Conservation (phyloP, 1,140 invertebrate genomes). For the Catajapyx aquilonaris region DNA sequence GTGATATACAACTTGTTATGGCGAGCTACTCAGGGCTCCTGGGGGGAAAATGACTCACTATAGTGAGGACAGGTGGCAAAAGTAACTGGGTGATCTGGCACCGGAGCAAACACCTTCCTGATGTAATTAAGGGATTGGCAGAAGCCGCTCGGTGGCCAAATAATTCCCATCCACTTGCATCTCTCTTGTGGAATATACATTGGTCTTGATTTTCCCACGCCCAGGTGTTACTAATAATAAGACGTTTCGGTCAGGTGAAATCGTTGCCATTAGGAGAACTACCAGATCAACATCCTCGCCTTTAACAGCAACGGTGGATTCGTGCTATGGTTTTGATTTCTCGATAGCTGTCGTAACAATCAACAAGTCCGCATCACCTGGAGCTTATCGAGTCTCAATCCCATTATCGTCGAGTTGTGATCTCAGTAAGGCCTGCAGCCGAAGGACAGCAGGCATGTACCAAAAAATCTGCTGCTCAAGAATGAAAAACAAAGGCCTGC, state of each 20-base stretch:
- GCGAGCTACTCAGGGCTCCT: too few relatives aligned
- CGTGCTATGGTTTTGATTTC: not conserved
- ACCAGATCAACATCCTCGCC: not conserved
- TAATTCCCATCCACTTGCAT: too few relatives aligned
- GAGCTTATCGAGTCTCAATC: constrained; percentile 1
- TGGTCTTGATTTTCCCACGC: constrained; percentile 1
- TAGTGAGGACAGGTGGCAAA: too few relatives aligned
- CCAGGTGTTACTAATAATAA: constrained; percentile 1
- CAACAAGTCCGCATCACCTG: not conserved
- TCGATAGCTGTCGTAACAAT: not conserved
- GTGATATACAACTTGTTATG: too few relatives aligned
- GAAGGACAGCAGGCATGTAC: too few relatives aligned
- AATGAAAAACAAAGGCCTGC: not conserved
- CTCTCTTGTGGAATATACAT: not conserved
- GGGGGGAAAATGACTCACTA: too few relatives aligned
- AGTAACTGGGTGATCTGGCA: too few relatives aligned
- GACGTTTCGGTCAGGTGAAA: not conserved
- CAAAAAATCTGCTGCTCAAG: too few relatives aligned
- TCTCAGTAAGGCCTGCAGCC: constrained; percentile 1
- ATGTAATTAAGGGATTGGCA: too few relatives aligned
- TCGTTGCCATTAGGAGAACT: constrained; percentile 1
- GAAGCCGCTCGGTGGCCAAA: too few relatives aligned
- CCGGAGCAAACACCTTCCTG: too few relatives aligned
- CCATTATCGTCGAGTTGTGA: constrained; percentile 1
- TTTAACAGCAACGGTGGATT: not conserved